Conservation (phyloP, 2,113 vertebrate genomes). For the Bubo blakistoni region DNA sequence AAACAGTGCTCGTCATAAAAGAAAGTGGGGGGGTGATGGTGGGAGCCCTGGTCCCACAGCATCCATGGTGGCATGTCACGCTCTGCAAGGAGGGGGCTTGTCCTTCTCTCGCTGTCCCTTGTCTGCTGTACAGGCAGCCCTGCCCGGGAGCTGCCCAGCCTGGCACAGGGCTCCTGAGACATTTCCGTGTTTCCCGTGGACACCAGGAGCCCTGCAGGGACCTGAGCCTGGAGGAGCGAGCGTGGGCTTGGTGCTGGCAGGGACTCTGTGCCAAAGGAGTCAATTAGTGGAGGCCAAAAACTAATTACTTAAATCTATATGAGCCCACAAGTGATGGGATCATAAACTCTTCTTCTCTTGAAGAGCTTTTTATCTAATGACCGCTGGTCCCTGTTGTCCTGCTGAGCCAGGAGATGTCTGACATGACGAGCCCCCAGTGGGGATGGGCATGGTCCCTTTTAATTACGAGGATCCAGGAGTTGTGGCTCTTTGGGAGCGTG, state of each 20-base stretch:
- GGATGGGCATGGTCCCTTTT: background rate
- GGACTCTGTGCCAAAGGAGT: background rate
- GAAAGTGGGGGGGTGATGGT: background rate
- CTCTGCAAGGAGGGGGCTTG: background rate
- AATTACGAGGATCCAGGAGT: background rate
- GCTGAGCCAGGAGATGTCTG: rapidly evolving
- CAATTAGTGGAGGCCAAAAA: background rate
- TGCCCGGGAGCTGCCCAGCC: background rate
- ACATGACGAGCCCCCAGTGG: rapidly evolving
- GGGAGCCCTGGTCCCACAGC: background rate
- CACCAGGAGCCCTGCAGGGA: background rate
- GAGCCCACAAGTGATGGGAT: background rate
- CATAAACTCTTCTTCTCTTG: background rate
- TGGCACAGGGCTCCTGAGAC: rapidly evolving
- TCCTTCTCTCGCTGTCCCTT: background rate
- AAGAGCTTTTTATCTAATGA: background rate
- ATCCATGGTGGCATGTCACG: rapidly evolving
- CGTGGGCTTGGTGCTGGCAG: background rate
- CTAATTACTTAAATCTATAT: background rate
- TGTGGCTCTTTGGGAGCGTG: background rate
- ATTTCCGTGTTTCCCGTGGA: background rate
- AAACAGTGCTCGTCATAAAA: rapidly evolving
- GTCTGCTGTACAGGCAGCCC: background rate
- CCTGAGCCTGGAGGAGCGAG: rapidly evolving
- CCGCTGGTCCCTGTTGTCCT: background rate